These are phyloP conservation scores for Callitettix versicolor DNA, from an alignment of 1,140 invertebrate species.

Conservation along the genomic window DNA sequence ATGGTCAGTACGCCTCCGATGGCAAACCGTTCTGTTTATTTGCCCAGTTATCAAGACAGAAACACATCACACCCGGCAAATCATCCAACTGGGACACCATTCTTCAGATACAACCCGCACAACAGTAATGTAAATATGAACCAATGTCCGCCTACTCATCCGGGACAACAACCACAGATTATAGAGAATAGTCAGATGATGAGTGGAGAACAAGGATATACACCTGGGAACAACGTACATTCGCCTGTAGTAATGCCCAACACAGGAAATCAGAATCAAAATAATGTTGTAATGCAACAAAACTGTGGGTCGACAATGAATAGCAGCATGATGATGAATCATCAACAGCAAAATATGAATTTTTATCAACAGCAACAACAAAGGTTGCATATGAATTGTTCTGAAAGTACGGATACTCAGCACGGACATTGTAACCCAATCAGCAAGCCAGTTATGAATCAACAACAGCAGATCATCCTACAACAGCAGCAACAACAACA, in stretches of 20 bases:
- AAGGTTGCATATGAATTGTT: background rate
- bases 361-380: conserved; percentile 1
- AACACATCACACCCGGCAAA: too few relatives aligned
- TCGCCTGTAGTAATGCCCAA: background rate
- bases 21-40: background rate
- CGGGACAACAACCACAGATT: too few relatives aligned
- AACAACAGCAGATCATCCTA: conserved; percentile 30
- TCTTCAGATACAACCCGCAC: too few relatives aligned
- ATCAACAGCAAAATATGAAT: conserved; percentile 3
- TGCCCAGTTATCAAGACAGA: background rate
- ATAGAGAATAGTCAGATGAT: too few relatives aligned
- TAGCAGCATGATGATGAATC: background rate
- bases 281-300: background rate
- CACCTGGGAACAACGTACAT: background rate
- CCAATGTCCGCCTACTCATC: too few relatives aligned
- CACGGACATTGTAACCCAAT: conserved; percentile 11
- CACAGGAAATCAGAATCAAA: background rate
- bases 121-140: too few relatives aligned
- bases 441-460: conserved; percentile 32
- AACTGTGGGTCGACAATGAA: background rate
- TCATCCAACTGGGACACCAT: too few relatives aligned
- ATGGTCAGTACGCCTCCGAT: background rate
- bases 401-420: background rate
- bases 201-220: too few relatives aligned
- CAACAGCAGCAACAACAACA: conserved; percentile 32